Evolutionary conservation across 2,888 invertebrate genomes (phyloP).

Genomic region (Druceiella hillmani): DNA sequence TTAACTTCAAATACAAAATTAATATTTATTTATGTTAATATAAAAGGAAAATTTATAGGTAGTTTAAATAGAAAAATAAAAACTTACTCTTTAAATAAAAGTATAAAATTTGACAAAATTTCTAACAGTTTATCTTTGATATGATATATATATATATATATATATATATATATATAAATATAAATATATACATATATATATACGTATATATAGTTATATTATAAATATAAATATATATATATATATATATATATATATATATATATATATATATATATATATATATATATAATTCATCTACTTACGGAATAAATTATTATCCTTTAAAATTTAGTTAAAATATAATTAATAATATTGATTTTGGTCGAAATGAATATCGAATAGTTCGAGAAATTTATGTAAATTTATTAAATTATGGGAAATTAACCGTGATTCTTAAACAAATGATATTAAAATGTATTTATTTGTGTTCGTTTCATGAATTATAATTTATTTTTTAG

Average conservation of each 20-base stretch:
- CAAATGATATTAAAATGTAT: constrained; percentile 48
- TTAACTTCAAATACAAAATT: constrained; percentile 47
- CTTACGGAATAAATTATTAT: constrained; percentile 41
- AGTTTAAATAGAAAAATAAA: constrained; percentile 41
- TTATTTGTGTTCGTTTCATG: constrained; percentile 41
- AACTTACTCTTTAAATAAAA: constrained; percentile 39
- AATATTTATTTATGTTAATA: constrained; percentile 47
- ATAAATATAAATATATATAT: no score
- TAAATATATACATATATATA: no score
- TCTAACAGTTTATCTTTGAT: constrained; percentile 38
- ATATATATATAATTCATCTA: constrained; percentile 42
- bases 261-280: no score
- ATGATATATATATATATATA: no score
- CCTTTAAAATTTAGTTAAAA: constrained; percentile 39
- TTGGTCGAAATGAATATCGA: constrained; percentile 45
- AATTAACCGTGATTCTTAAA: constrained; percentile 37
- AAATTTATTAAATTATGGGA: constrained; percentile 36
- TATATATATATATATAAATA: no score
- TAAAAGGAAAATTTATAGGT: constrained; percentile 38
- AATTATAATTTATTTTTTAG: constrained; percentile 30
- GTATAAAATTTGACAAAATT: constrained; percentile 34
- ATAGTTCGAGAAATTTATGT: constrained; percentile 39
- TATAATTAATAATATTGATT: constrained; percentile 41
- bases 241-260: no score
- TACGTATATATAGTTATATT: no score